A percentile compares a stretch with the other conserved stretches of the same genome.
Evolutionary conservation across 2,797 vertebrate species (phyloP).

Genomic region (Lindbergichthys nudifrons): DNA sequence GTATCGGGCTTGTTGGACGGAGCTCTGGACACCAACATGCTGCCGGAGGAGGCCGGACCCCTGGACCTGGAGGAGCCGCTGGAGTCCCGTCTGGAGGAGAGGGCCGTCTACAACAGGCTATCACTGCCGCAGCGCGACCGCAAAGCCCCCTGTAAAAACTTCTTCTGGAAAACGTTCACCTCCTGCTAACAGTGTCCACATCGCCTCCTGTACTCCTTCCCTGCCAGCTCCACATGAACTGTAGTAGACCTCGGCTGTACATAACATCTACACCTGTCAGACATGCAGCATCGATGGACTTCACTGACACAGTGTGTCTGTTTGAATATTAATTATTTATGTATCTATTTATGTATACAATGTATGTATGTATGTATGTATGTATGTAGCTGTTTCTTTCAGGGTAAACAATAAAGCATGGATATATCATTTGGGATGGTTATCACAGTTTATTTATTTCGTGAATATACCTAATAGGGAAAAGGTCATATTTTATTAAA

Average conservation of each 20-base stretch:
- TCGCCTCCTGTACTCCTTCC: slow-evolving; percentile 18
- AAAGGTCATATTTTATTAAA: slow-evolving; percentile 28
- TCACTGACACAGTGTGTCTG: slow-evolving; percentile 81
- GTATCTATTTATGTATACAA: slow-evolving; percentile 79
- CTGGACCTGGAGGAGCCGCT: slow-evolving; percentile 83
- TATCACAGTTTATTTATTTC: slow-evolving; percentile 63
- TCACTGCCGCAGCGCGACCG: slow-evolving; percentile 89
- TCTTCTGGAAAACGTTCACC: slow-evolving; percentile 97
- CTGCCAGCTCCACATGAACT: slow-evolving; percentile 81
- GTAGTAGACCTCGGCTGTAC: slow-evolving; percentile 83
- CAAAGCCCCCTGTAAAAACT: slow-evolving; percentile 93
- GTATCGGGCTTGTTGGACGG: slow-evolving; percentile 87
- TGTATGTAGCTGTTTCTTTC: slow-evolving; percentile 72
- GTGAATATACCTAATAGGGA: slow-evolving; percentile 19
- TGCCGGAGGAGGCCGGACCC: slow-evolving; percentile 68
- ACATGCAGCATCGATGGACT: slow-evolving; percentile 80
- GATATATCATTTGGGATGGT: slow-evolving; percentile 73
- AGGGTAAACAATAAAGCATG: slow-evolving; percentile 86
- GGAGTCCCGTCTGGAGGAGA: slow-evolving; percentile 86
- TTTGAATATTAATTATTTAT: slow-evolving; percentile 77
- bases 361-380: slow-evolving; percentile 80
- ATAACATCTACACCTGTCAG: slow-evolving; percentile 76
- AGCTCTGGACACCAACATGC: slow-evolving; percentile 80
- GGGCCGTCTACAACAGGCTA: slow-evolving; percentile 86
- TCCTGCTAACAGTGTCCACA: slow-evolving; percentile 85